phyloP scores from a whole-genome alignment of 2,113 vertebrate genomes.

The Podarcis raffonei region DNA sequence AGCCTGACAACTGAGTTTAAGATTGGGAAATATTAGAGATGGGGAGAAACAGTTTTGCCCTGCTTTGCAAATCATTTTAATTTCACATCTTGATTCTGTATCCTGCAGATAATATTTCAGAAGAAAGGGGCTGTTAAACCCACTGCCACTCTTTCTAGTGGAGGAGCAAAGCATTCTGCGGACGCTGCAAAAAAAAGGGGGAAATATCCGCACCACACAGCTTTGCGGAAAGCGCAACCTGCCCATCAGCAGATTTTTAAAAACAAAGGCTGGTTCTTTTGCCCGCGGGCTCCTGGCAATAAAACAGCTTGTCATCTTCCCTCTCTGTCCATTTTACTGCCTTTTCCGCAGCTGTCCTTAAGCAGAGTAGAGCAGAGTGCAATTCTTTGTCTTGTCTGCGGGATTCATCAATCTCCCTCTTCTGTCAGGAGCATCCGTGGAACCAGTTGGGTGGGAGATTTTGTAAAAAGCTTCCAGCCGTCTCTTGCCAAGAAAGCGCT shows the following conservation, averaged over 20 bases:
- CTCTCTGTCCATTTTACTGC: not conserved
- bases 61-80: too few species aligned
- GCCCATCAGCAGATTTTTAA: not conserved
- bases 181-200: not conserved
- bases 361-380: not conserved
- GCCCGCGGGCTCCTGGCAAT: not conserved
- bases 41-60: too few species aligned
- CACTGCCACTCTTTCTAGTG: rapidly evolving
- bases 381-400: not conserved
- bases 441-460: not conserved
- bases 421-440: not conserved
- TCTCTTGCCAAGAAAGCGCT: too few species aligned
- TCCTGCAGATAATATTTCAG: not conserved
- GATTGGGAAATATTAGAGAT: too few species aligned
- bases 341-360: not conserved
- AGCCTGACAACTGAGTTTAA: too few species aligned
- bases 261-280: not conserved
- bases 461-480: too few species aligned
- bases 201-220: not conserved
- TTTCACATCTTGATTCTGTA: too few species aligned
- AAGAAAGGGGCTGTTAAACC: not conserved
- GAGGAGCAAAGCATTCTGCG: not conserved
- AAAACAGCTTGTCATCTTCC: not conserved
- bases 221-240: not conserved
- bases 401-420: not conserved